phyloP scores from a whole-genome alignment of 2,888 invertebrate species.

The Endotricha flammealis region DNA sequence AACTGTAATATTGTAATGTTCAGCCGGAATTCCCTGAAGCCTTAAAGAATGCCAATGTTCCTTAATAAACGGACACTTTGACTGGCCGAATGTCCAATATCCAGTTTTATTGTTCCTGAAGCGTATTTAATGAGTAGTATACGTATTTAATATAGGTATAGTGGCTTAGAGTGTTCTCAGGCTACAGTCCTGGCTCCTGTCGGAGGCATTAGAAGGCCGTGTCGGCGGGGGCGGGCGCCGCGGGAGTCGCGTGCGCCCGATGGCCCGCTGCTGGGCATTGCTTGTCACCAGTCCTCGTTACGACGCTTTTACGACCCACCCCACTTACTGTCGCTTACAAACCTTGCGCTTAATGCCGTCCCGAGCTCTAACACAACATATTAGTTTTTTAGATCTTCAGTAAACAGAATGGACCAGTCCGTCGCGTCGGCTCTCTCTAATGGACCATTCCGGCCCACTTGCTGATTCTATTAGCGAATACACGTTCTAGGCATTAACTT shows the following conservation, averaged over 20 bases:
- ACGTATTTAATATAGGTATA: too few relatives aligned
- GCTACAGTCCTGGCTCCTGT: too few relatives aligned
- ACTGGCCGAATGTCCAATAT: too few relatives aligned
- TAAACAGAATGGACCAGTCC: slow-evolving; percentile 36
- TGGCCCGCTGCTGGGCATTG: slow-evolving; percentile 41
- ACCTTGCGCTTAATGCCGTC: slow-evolving; percentile 57
- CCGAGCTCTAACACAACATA: slow-evolving; percentile 38
- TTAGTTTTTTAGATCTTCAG: slow-evolving; percentile 48
- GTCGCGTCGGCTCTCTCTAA: slow-evolving; percentile 28
- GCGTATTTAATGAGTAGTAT: too few relatives aligned
- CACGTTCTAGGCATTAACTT: slow-evolving; percentile 23
- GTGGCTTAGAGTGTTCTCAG: too few relatives aligned
- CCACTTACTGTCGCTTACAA: slow-evolving; percentile 44
- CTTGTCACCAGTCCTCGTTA: slow-evolving; percentile 45
- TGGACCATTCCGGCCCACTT: slow-evolving; percentile 36
- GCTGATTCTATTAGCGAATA: slow-evolving; percentile 49
- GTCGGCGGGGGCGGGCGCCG: slow-evolving; percentile 34
- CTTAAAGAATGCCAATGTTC: too few relatives aligned
- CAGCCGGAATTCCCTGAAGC: too few relatives aligned
- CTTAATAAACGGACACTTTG: too few relatives aligned
- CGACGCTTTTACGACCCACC: slow-evolving; percentile 53
- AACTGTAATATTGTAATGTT: too few relatives aligned
- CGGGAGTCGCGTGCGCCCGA: slow-evolving; percentile 54
- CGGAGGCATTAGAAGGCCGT: slow-evolving; percentile 25
- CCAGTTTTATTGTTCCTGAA: too few relatives aligned